These are phyloP conservation scores for Merodon equestris DNA, from an alignment of 2,888 invertebrate genomes.

Conservation along the genomic window DNA sequence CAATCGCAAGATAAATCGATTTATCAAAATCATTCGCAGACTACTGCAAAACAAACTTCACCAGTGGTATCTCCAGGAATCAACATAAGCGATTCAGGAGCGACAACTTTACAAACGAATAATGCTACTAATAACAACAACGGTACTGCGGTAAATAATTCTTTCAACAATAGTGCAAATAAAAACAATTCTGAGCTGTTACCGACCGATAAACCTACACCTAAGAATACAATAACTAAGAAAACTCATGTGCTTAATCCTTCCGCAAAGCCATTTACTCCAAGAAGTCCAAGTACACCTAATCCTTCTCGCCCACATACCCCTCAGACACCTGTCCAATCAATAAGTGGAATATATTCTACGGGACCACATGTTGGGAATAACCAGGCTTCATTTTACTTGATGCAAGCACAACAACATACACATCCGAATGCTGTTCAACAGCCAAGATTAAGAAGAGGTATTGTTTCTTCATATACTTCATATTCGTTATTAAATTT, in stretches of 20 bases:
- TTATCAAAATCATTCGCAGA: slow-evolving; percentile 56
- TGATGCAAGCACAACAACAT: slow-evolving; percentile 76
- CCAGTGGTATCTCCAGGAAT: slow-evolving; percentile 54
- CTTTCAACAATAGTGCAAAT: slow-evolving; percentile 46
- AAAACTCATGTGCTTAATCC: slow-evolving; percentile 91
- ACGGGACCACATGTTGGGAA: slow-evolving; percentile 75
- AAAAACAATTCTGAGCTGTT: slow-evolving; percentile 50
- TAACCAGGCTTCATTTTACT: slow-evolving; percentile 77
- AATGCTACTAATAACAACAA: slow-evolving; percentile 33
- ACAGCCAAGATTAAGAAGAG: slow-evolving; percentile 78
- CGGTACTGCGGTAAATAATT: slow-evolving; percentile 66
- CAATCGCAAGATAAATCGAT: slow-evolving; percentile 62
- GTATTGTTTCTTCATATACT: slow-evolving; percentile 61
- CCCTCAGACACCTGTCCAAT: slow-evolving; percentile 86
- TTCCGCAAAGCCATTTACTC: slow-evolving; percentile 92
- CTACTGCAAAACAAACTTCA: slow-evolving; percentile 46
- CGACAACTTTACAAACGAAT: slow-evolving; percentile 24
- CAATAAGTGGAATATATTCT: slow-evolving; percentile 76
- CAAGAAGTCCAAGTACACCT: slow-evolving; percentile 84
- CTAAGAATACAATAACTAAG: slow-evolving; percentile 76
- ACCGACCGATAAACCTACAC: slow-evolving; percentile 82
- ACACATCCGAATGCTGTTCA: slow-evolving; percentile 77
- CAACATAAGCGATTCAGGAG: slow-evolving; percentile 39
- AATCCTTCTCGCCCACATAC: slow-evolving; percentile 88
- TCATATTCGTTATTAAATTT: not conserved